Conservation (phyloP, 2,888 invertebrate species). For the Cremastobaeus sp. region DNA sequence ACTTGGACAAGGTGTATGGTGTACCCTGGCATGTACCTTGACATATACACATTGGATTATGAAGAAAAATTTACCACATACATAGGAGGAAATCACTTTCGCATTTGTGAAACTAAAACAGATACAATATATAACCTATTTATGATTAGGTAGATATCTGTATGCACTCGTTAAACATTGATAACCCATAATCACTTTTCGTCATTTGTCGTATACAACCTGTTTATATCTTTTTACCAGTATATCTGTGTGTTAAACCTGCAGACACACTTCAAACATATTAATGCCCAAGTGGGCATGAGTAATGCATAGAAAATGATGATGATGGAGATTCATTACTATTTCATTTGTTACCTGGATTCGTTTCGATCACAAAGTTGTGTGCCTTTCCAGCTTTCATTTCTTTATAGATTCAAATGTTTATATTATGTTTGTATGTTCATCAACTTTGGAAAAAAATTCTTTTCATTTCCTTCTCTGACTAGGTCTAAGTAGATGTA, state of each 20-base stretch:
- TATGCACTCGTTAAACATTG: conserved; percentile 43
- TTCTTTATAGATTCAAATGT: conserved; percentile 52
- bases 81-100: conserved; percentile 13
- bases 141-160: conserved; percentile 34
- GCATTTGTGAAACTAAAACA: conserved; percentile 27
- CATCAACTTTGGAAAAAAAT: neutral
- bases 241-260: conserved; percentile 78
- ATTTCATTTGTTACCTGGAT: conserved; percentile 67
- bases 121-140: conserved; percentile 15
- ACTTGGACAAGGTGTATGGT: conserved; percentile 24
- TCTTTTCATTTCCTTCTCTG: conserved; percentile 21
- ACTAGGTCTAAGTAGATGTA: conserved; percentile 34
- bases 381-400: conserved; percentile 47
- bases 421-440: conserved; percentile 46
- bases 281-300: conserved; percentile 75
- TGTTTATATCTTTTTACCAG: conserved; percentile 76
- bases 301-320: conserved; percentile 70
- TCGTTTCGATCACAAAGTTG: conserved; percentile 49
- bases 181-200: conserved; percentile 68
- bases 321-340: conserved; percentile 65
- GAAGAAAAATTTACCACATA: conserved; percentile 24
- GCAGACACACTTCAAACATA: conserved; percentile 78
- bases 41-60: conserved; percentile 23
- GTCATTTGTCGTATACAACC: conserved; percentile 77
- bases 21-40: conserved; percentile 3